Evolutionary conservation across 2,888 invertebrate species (phyloP), one percentile per base, ranked within the genome.

Genomic region (Aphidius colemani): DNA sequence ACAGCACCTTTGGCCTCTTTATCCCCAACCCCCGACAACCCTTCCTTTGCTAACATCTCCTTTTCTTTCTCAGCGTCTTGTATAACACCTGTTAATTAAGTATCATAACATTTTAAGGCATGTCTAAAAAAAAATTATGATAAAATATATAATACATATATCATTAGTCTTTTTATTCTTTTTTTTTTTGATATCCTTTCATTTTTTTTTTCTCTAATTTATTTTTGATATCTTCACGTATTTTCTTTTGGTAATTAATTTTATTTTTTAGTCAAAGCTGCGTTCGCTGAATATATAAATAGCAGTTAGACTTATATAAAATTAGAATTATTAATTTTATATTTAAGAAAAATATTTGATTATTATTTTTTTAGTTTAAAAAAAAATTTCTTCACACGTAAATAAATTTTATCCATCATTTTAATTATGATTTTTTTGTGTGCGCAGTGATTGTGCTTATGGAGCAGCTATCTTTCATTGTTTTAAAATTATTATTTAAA

Each of bases 1-100:
- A 80, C 58, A 69, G 75, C 79, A 79, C 78, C 75, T 75, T 71
- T 73, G 59, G 75, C 79, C 80, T 80, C 79, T 75, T 75, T 76
- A 76, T 69, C 75, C 75, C 75, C 79, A 74, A 81, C 80, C 80
- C 80, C 82, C 79, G 80, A 82, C 81, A 80, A 82, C 82, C 82
- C 82, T 77, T 82, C 79, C 79, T 75, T 80, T 77, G 78, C 78
- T 80, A 82, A 82, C 77, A 79, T 79, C 80, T 77, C 78, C 81
- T 79, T 81, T 80, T 81, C 79, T 82, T 80, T 82, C 79, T 81
- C 81, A 71, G 82, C 82, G 73, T 82, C 82, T 79, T 81, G 80
- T 78, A 81, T 80, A 76, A 82, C 74, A 82, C 82, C 82, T 82
- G 82, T 82, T 81, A 82, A 82, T 82, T 80, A 82, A 82, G 76